phyloP scores from a whole-genome alignment of 1,140 invertebrate species.

The Rhopalosiphum maidis region DNA sequence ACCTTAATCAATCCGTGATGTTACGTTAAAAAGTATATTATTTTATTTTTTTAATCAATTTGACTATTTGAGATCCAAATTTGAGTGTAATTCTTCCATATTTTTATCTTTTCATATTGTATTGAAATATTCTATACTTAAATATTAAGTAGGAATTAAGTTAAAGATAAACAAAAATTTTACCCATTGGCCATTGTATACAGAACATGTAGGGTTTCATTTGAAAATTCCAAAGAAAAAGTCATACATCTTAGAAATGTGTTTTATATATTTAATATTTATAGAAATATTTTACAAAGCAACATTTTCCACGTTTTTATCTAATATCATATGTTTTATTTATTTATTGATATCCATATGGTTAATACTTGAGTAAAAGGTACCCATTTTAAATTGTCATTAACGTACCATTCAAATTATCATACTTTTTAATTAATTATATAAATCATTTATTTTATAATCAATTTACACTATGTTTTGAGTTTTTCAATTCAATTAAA shows the following conservation, averaged over 20 bases:
- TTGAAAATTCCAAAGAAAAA: neutral
- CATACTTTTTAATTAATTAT: neutral
- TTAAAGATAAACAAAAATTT: neutral
- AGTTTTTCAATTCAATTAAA: neutral
- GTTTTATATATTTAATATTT: conserved; percentile 11
- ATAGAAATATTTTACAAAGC: neutral
- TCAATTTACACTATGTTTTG: neutral
- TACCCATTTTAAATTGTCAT: neutral
- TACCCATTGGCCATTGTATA: neutral
- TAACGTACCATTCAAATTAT: neutral
- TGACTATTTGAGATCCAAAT: no score
- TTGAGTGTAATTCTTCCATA: neutral
- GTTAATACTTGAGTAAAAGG: no score
- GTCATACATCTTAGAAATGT: neutral
- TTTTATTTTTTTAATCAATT: no score
- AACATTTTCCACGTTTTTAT: neutral
- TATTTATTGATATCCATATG: neutral
- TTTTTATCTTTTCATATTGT: no score
- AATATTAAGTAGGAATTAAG: neutral
- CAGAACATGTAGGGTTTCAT: neutral
- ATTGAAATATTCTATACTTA: neutral
- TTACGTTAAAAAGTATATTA: neutral
- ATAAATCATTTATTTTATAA: neutral
- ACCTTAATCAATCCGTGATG: rapidly evolving
- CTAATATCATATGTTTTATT: neutral